phyloP scores from a whole-genome alignment of 2,113 vertebrate genomes.

The Macaca nemestrina region DNA sequence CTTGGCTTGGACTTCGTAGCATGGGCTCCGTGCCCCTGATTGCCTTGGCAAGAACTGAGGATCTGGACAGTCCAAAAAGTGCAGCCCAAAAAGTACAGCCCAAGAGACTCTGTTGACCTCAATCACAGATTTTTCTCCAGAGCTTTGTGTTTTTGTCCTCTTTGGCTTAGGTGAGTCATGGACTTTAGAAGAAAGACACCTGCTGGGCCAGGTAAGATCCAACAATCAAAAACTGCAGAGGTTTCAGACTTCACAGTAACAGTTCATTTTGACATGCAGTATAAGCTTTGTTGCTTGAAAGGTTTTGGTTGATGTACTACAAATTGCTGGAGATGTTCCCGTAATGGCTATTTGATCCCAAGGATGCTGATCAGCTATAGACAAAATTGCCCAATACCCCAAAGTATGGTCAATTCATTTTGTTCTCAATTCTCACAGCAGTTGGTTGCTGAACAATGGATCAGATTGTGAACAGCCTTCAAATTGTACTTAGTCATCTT shows the following conservation, averaged over 20 bases:
- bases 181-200: neutral
- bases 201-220: neutral
- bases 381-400: neutral
- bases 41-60: neutral
- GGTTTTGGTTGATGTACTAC: neutral
- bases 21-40: neutral
- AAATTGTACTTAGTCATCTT: conserved; percentile 13
- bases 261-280: neutral
- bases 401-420: neutral
- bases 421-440: neutral
- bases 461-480: neutral
- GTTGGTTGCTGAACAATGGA: neutral
- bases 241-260: neutral
- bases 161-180: neutral
- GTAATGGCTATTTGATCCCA: neutral
- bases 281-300: neutral
- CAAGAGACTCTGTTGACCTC: neutral
- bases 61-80: neutral
- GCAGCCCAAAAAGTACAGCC: neutral
- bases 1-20: neutral
- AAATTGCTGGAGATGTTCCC: neutral
- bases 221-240: neutral
- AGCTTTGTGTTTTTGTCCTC: neutral
- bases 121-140: neutral
- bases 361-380: neutral